A percentile compares a stretch with the other conserved stretches of the same genome.
phyloP scores from a whole-genome alignment of 2,888 invertebrate species.

The Idaea straminata region DNA sequence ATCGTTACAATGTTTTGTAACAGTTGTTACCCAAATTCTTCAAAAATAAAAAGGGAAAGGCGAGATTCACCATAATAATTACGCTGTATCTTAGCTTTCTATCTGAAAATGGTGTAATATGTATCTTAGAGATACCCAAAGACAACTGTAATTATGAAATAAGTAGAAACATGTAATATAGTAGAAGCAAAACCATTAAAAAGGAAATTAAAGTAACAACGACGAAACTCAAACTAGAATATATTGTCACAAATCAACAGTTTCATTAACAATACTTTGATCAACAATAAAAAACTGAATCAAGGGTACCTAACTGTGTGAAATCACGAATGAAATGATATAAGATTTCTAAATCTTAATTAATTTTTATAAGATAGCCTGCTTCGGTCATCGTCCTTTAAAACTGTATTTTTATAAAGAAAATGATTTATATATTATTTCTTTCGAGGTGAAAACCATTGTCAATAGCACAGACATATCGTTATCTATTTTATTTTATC shows the following conservation, averaged over 20 bases:
- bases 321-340: too few relatives aligned
- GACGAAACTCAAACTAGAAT: background rate
- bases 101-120: conserved; percentile 2
- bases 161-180: background rate
- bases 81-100: conserved; percentile 1
- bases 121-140: background rate
- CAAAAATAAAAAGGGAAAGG: background rate
- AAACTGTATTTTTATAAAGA: too few relatives aligned
- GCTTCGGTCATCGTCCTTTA: too few relatives aligned
- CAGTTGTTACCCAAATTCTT: background rate
- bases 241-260: background rate
- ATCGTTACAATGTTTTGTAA: background rate
- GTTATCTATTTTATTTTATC: too few relatives aligned
- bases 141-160: background rate
- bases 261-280: background rate
- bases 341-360: too few relatives aligned
- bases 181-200: background rate
- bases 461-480: too few relatives aligned
- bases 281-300: too few relatives aligned
- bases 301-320: too few relatives aligned
- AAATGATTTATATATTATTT: too few relatives aligned
- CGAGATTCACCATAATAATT: background rate
- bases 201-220: background rate
- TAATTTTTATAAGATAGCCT: too few relatives aligned
- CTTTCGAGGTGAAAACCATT: too few relatives aligned